phyloP scores from a whole-genome alignment of 2,888 invertebrate genomes.

The Tipula confusa region DNA sequence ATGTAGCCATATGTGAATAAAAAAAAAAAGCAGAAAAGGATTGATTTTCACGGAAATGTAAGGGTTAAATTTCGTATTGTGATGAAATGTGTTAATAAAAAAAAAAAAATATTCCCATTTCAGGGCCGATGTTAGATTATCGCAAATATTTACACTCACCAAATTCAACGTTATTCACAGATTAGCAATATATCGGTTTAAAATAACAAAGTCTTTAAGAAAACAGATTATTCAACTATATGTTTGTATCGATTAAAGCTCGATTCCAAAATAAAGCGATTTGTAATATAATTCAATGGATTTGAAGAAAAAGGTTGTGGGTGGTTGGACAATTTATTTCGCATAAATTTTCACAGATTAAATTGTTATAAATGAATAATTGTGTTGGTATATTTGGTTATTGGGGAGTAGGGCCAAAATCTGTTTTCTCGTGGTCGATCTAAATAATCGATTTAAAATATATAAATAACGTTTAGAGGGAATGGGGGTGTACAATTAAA shows the following conservation, averaged over 20 bases:
- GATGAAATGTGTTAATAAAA: too few species aligned
- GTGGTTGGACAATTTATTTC: background rate
- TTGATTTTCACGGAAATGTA: too few species aligned
- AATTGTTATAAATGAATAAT: background rate
- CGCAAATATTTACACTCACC: background rate
- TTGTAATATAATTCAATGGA: background rate
- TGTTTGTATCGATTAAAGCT: too few species aligned
- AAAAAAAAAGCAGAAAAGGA: too few species aligned
- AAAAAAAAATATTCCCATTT: too few species aligned
- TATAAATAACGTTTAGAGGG: background rate
- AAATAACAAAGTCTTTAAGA: background rate
- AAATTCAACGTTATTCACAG: background rate
- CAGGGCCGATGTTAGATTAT: background rate
- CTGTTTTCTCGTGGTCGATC: background rate
- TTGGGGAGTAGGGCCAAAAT: too few species aligned
- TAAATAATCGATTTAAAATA: background rate
- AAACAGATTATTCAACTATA: background rate
- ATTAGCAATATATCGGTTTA: background rate
- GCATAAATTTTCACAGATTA: background rate
- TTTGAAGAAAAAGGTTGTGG: background rate
- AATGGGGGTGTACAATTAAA: background rate
- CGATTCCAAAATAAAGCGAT: background rate
- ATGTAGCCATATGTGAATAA: too few species aligned
- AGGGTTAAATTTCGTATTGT: too few species aligned
- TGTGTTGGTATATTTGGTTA: too few species aligned